Percentiles rank a stretch among this genome's conserved stretches.
Conservation (phyloP, 1,140 invertebrate genomes). For the Trialeurodes vaporariorum region DNA sequence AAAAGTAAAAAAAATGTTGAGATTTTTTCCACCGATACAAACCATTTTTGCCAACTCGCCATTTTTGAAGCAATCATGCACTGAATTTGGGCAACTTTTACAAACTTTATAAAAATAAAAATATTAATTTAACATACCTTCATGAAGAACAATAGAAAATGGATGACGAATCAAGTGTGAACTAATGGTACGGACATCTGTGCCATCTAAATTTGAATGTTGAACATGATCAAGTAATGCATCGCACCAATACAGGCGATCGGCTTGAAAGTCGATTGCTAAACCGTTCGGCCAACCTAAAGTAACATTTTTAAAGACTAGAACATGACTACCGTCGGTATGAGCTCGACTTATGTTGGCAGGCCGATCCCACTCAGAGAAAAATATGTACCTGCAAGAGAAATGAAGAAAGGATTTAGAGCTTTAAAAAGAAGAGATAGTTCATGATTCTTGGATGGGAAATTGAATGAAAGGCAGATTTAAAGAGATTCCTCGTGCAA, state of each 20-base stretch:
- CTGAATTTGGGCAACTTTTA: too few relatives aligned
- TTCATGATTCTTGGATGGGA: too few relatives aligned
- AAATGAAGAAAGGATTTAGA: constrained; percentile 5
- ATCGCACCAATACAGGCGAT: constrained; percentile 91
- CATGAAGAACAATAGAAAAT: constrained; percentile 89
- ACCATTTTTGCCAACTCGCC: too few relatives aligned
- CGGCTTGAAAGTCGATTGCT: constrained; percentile 76
- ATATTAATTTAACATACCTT: constrained; percentile 35
- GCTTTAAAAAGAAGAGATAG: too few relatives aligned
- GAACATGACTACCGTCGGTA: constrained; percentile 71
- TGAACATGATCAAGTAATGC: constrained; percentile 91
- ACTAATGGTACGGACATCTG: constrained; percentile 81
- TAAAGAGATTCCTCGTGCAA: too few relatives aligned
- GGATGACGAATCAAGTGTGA: constrained; percentile 84
- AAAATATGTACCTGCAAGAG: constrained; percentile 59
- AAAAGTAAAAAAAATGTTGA: too few relatives aligned
- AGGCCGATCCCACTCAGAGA: constrained; percentile 91
- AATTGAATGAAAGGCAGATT: too few relatives aligned
- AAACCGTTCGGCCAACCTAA: constrained; percentile 94
- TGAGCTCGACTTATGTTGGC: constrained; percentile 87
- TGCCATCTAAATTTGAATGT: constrained; percentile 87
- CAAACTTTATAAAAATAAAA: background rate
- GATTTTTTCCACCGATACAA: too few relatives aligned
- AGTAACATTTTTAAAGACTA: constrained; percentile 84
- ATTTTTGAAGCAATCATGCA: too few relatives aligned